Evolutionary conservation across 2,113 vertebrate species (phyloP), one percentile per base, ranked within the genome.

Genomic region (Nyctibius bracteatus): DNA sequence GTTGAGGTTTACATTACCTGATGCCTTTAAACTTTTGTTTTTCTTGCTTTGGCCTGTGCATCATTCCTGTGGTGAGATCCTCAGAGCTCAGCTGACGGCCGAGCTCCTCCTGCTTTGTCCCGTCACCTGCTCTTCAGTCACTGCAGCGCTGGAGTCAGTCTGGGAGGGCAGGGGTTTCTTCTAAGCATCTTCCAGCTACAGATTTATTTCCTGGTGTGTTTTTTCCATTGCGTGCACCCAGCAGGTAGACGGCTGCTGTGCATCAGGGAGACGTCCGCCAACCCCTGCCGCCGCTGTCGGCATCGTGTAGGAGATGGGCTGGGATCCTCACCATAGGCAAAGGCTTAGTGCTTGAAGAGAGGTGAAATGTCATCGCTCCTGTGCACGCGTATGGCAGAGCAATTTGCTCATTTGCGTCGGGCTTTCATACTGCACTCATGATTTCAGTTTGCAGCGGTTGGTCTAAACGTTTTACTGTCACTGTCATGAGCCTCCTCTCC

Each of bases 281-380:
- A 20, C 6, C 30, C 43, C 41, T 73, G 55, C 47, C 0, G 0
- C 47, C 1, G 4, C 61, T 62, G 35, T 43, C 2, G 4, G 52
- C 0, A 0, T 51, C 0, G 0, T 0, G 0, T 3, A 10, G 52
- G 65, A 63, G 70, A 21, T 18, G 28, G 52, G 10, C 58, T 49
- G 44, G 19, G 57, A 41, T 74, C 67, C 74, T 58, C 39, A 65
- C 47, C 57, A 68, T 10, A 19, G 81, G 88, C 81, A 57, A 33
- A 39, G 51, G 35, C 61, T 46, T 37, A 47, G 35, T 55, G 54
- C 81, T 79, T 0, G 1, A 15, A 6, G 1, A 19, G 74, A 90
- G 80, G 80, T 80, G 93, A 66, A 85, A 16, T 51, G 46, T 66
- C 59, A 47, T 39, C 0, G 2, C 71, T 77, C 44, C 41, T 0